phyloP scores from a whole-genome alignment of 2,113 vertebrate species.

The Dinomys branickii region DNA sequence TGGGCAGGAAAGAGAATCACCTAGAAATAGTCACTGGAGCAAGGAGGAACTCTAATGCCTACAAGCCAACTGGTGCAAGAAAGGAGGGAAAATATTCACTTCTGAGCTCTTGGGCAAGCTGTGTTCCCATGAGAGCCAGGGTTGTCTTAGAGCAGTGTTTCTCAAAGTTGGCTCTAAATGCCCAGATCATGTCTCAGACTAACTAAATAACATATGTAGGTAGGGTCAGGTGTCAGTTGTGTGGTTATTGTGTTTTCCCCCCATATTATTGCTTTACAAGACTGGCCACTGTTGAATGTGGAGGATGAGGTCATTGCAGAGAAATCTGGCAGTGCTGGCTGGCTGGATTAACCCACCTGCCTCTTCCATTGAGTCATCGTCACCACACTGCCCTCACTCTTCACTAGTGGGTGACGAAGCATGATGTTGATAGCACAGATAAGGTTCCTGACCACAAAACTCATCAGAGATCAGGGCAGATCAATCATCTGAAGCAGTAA shows the following conservation, averaged over 20 bases:
- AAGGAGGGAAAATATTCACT: background rate
- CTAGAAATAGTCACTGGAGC: background rate
- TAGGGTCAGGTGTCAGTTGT: background rate
- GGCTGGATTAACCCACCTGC: constrained; percentile 72
- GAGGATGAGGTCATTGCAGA: constrained; percentile 58
- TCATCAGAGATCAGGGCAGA: constrained; percentile 12
- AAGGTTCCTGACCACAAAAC: constrained; percentile 58
- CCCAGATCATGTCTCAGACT: background rate
- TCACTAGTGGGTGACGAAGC: constrained; percentile 10
- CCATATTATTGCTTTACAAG: background rate
- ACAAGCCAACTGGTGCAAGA: background rate
- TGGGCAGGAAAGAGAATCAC: background rate
- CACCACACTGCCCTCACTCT: constrained; percentile 43
- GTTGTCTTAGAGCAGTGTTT: background rate
- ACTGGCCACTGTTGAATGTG: background rate
- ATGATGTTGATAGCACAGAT: constrained; percentile 56
- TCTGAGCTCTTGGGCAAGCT: background rate
- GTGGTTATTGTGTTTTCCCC: background rate
- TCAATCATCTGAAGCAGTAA: constrained; percentile 41
- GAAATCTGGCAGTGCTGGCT: constrained; percentile 42
- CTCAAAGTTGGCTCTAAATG: background rate
- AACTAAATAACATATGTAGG: background rate
- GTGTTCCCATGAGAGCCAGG: background rate
- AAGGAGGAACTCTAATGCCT: background rate
- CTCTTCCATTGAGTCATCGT: constrained; percentile 62